phyloP scores from a whole-genome alignment of 2,888 invertebrate species.

The Ctena decussata region DNA sequence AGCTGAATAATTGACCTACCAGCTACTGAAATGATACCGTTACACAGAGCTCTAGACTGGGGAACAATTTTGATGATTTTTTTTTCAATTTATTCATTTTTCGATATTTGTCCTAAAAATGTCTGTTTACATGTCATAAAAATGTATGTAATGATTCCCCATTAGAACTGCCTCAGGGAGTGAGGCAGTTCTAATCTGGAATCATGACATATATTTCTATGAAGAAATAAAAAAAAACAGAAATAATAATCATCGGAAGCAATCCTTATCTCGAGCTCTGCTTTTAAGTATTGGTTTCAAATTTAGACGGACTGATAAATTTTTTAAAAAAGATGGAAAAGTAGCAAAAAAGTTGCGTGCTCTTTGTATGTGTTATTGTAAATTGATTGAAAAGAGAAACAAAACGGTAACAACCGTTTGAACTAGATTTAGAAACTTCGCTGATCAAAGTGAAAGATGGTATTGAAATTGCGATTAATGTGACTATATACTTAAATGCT shows the following conservation, averaged over 20 bases:
- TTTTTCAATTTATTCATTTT: too few species aligned
- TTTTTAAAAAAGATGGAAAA: background rate
- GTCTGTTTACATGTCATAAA: too few species aligned
- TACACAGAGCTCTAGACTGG: too few species aligned
- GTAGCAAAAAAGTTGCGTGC: background rate
- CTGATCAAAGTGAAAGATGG: background rate
- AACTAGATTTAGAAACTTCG: background rate
- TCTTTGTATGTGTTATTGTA: background rate
- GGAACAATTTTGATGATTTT: too few species aligned
- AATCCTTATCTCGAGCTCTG: too few species aligned
- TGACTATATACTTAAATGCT: background rate
- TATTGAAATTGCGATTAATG: background rate
- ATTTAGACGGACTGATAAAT: background rate
- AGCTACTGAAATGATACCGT: background rate
- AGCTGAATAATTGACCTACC: constrained; percentile 49
- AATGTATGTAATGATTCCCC: too few species aligned
- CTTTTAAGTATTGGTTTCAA: background rate
- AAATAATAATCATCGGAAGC: background rate
- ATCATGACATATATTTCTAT: background rate
- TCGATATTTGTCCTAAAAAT: too few species aligned
- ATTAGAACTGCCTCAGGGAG: too few species aligned
- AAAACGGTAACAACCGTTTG: background rate
- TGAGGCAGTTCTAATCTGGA: too few species aligned
- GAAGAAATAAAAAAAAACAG: background rate
- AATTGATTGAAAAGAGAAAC: background rate